A percentile compares a stretch with the other conserved stretches of the same genome.
These are phyloP conservation scores for Tragelaphus imberbis DNA, from an alignment of 2,113 vertebrate species.

Conservation along the genomic window DNA sequence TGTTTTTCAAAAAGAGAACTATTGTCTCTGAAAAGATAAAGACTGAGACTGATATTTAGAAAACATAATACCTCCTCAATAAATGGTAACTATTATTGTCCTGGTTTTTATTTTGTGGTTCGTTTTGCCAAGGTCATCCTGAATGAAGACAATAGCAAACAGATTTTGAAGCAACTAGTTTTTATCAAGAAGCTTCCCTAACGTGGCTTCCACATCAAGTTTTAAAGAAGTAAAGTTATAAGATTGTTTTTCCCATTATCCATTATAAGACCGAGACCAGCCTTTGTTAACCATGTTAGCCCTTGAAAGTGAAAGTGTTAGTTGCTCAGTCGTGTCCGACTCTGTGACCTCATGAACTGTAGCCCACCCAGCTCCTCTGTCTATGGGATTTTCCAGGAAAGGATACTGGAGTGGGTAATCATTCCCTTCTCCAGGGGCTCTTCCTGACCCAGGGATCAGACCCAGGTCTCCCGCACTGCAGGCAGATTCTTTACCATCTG, in stretches of 20 bases:
- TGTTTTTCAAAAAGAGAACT: not conserved
- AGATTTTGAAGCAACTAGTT: not conserved
- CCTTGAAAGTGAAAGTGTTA: not conserved
- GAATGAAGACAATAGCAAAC: not conserved
- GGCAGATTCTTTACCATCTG: not conserved
- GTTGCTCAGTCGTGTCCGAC: fast-evolving
- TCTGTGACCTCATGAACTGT: not conserved
- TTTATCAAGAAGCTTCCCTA: not conserved
- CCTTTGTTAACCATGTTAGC: not conserved
- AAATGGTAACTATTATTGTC: not conserved
- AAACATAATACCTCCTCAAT: not conserved
- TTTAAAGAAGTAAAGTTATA: not conserved
- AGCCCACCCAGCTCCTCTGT: not conserved
- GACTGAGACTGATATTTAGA: not conserved
- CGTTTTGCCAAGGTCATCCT: not conserved
- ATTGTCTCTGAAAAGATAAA: not conserved
- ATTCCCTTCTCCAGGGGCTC: not conserved
- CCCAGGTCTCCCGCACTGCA: not conserved
- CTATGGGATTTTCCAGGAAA: not conserved
- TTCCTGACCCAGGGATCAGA: not conserved
- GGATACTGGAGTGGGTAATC: not conserved
- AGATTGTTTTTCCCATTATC: not conserved
- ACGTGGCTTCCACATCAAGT: not conserved
- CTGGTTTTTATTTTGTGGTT: not conserved
- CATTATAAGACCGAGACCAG: not conserved